phyloP scores from a whole-genome alignment of 2,888 invertebrate genomes.

The Eurytoma californica region DNA sequence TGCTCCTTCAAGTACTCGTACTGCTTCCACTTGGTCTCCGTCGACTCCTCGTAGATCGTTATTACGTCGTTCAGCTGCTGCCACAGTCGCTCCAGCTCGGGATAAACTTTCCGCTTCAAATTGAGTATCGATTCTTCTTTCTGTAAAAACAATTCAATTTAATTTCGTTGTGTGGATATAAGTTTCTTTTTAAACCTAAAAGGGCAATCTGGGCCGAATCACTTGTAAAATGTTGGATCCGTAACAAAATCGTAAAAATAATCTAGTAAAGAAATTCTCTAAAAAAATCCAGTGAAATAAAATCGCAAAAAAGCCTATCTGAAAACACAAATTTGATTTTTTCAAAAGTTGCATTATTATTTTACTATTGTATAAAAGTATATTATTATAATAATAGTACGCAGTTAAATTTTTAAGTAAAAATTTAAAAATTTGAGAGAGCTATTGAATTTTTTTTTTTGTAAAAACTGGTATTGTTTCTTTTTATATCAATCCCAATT shows the following conservation, averaged over 20 bases:
- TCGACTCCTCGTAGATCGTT: slow-evolving; percentile 66
- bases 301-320: no score
- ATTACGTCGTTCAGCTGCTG: slow-evolving; percentile 63
- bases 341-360: no score
- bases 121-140: slow-evolving; percentile 64
- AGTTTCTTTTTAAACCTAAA: neutral
- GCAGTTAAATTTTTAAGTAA: no score
- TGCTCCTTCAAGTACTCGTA: slow-evolving; percentile 75
- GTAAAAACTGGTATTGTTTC: no score
- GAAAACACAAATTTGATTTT: no score
- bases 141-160: slow-evolving; percentile 52
- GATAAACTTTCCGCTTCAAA: slow-evolving; percentile 60
- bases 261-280: neutral
- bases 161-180: neutral
- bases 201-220: neutral
- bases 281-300: neutral
- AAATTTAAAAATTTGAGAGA: no score
- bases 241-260: neutral
- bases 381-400: neutral
- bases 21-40: slow-evolving; percentile 68
- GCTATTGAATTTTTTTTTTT: no score
- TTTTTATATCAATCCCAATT: no score
- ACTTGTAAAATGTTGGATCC: neutral
- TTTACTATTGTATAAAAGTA: neutral
- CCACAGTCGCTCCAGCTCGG: slow-evolving; percentile 67